These are phyloP conservation scores for Cheirogaleus medius DNA, from an alignment of 2,113 vertebrate genomes.

Conservation along the genomic window DNA sequence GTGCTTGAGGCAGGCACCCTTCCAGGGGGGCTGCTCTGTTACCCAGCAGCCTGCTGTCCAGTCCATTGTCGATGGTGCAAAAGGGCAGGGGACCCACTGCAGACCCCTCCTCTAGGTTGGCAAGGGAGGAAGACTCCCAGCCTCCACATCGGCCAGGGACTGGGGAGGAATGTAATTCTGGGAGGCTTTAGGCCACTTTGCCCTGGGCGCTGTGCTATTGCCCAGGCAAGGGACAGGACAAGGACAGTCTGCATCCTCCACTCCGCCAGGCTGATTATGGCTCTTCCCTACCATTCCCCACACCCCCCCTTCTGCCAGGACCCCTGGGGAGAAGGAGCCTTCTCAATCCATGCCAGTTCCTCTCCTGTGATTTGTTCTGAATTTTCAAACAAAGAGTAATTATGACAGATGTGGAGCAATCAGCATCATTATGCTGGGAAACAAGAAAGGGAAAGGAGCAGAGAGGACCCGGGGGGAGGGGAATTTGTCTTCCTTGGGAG, in stretches of 20 bases:
- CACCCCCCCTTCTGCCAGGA: neutral
- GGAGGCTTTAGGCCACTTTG: neutral
- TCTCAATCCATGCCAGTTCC: slow-evolving; percentile 55
- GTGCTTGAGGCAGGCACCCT: neutral
- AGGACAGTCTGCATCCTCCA: slow-evolving; percentile 47
- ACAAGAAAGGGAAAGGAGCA: slow-evolving; percentile 73
- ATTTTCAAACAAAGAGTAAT: slow-evolving; percentile 83
- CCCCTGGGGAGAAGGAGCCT: slow-evolving; percentile 71
- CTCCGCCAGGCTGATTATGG: slow-evolving; percentile 48
- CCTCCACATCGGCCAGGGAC: neutral
- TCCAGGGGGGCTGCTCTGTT: neutral
- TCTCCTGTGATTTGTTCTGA: slow-evolving; percentile 81
- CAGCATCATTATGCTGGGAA: slow-evolving; percentile 75
- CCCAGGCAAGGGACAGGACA: slow-evolving; percentile 28
- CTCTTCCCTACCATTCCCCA: neutral
- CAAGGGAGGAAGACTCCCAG: neutral
- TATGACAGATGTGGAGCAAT: slow-evolving; percentile 79
- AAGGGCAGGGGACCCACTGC: neutral
- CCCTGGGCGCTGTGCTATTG: neutral
- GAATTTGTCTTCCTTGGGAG: slow-evolving; percentile 30
- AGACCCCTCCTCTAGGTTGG: neutral
- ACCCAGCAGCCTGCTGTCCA: neutral
- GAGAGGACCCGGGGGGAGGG: slow-evolving; percentile 19
- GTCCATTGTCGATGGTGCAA: neutral
- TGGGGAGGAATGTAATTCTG: neutral